Base-by-base conservation (phyloP, 1,140 invertebrate species). In the Bombus breviceps region DNA sequence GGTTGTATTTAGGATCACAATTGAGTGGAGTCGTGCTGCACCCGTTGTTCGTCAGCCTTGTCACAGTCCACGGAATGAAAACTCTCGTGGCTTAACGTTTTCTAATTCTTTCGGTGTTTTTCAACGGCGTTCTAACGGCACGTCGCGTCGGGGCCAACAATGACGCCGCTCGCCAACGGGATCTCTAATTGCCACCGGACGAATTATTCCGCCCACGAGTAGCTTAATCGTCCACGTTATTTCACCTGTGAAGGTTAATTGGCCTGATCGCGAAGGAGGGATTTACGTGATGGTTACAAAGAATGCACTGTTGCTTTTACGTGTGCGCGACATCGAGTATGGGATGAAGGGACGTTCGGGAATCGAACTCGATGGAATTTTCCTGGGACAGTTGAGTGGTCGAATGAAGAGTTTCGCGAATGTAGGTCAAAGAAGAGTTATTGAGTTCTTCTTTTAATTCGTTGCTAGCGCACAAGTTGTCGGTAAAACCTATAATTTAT, bases 81-180 rank as follows among this genome's bases (percentile, higher is more conserved):
- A 90, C 59, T 76, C 64, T 32, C 43, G 34, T 28, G 43, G 64
- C 74, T 90, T 85, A 87, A 83, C 82, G 82, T 83, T 88, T 85
- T 86, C 78, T 91, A 88, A 88, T 81, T 84, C 74, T 81, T 86
- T 32, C 64, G 13, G 8, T 53, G 75, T 81, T 90, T 89, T 90
- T 62, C 77, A 47, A 0, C 62, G 5, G 28, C 47, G 53, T 18
- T 13, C 28, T 22, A 53, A 53, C 47, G 18, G 47, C 47, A 53
- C 5, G 18, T 53, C 47, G 13, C 43, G 13, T 1, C n/a, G 32
- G 3, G 71, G 5, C n/a, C 32, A 37, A 84, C 76, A 80, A 73
- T 80, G 66, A 15, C 22, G 22, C 34, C 0, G 22, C 5, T 9
- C 13, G 76, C 5, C 28, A n/a, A 12, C 22, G 25, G 9, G 25